Evolutionary conservation across 2,888 invertebrate species (phyloP), one percentile per base, ranked within the genome.

Genomic region (Ectemnius lituratus): DNA sequence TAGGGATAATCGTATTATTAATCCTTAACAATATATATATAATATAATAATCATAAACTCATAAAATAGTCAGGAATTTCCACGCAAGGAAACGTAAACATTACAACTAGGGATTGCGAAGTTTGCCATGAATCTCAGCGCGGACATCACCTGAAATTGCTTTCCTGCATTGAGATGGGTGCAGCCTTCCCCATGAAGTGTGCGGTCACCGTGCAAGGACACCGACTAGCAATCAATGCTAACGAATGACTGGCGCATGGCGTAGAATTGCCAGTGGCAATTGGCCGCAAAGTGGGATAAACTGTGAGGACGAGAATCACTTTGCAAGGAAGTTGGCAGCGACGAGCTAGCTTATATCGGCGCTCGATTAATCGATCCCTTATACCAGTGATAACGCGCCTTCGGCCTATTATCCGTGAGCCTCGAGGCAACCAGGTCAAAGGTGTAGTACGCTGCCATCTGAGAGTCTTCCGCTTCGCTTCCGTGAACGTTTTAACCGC

Each of bases 161-260:
- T 52, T 52, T 63, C 47, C 23, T 20, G 14, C 46, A 23, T 37
- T 60, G 16, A 13, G 14, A 8, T 45, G 27, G 52, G 13, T n/a
- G 56, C 49, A 20, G 13, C 27, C 8, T 37, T 28, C 14, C 23
- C 14, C 4, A 2, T 20, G 27, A 23, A 16, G 49, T 28, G 56
- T 45, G 27, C 37, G 28, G n/a, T 28, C 52, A 28, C 28, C 18
- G 45, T 56, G 63, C 63, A 63, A 52, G 63, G 62, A 27, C 28
- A 18, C n/a, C 14, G 20, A 27, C 16, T 63, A 4, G 52, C 63
- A 63, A 63, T 56, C 56, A 63, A 63, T 56, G 56, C 52, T 63
- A 63, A 63, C 52, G 63, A 63, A 63, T 63, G 20, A 52, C 2
- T 63, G 52, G 27, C 52, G 56, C 52, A 52, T 4, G n/a, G 4